Percentiles rank a stretch among this genome's conserved stretches.
Conservation (phyloP, 1,140 invertebrate genomes). For the Camponotus pennsylvanicus region DNA sequence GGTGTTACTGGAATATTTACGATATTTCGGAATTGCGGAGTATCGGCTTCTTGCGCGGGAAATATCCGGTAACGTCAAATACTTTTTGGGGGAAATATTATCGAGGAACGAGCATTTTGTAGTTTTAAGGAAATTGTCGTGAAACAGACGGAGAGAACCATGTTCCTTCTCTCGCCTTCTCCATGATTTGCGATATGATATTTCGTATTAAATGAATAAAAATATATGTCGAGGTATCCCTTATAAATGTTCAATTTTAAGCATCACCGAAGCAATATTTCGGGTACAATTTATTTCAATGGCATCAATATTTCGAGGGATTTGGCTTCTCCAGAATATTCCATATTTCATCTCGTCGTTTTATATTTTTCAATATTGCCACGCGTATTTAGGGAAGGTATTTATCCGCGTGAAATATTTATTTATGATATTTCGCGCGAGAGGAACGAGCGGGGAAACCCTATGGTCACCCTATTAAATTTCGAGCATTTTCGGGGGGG, state of each 20-base stretch:
- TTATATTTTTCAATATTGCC: not conserved
- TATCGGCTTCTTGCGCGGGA: conserved; percentile 36
- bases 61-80: conserved; percentile 8
- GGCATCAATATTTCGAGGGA: conserved; percentile 5
- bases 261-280: conserved; percentile 4
- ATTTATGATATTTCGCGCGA: not conserved
- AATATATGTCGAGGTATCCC: not conserved
- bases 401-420: not conserved
- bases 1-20: conserved; percentile 50
- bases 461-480: conserved; percentile 16
- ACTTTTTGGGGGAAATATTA: not conserved
- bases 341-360: not conserved
- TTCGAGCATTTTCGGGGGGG: conserved; percentile 11
- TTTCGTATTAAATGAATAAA: not conserved
- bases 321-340: not conserved
- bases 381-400: not conserved
- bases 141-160: not conserved
- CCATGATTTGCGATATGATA: not conserved
- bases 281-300: not conserved
- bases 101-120: not conserved
- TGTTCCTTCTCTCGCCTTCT: not conserved
- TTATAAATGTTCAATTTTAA: not conserved
- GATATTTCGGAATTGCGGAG: conserved; percentile 46
- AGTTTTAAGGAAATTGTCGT: conserved; percentile 16
- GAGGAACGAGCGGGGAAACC: not conserved